Evolutionary conservation across 2,888 invertebrate species (phyloP).

Genomic region (Timema podura): DNA sequence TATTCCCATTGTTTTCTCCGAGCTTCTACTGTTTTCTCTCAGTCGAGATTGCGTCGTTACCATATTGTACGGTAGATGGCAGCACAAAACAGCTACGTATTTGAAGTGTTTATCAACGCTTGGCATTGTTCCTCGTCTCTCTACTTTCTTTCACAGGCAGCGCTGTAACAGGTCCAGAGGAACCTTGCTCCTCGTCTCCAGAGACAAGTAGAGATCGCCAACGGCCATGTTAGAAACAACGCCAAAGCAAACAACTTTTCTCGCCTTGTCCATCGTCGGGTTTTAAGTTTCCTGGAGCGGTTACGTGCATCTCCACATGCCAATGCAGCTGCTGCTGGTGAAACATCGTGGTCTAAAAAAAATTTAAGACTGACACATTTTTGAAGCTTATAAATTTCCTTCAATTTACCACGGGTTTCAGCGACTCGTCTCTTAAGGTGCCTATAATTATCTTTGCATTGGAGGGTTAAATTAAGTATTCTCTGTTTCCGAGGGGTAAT

Average conservation of each 20-base stretch:
- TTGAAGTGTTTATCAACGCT: too few relatives aligned
- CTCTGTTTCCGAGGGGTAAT: neutral
- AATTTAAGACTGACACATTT: neutral
- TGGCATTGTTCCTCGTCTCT: too few relatives aligned
- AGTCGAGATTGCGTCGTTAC: too few relatives aligned
- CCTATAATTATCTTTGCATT: neutral
- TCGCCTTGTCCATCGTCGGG: neutral
- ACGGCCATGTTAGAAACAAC: too few relatives aligned
- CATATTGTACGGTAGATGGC: too few relatives aligned
- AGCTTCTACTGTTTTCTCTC: too few relatives aligned
- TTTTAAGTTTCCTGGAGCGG: neutral
- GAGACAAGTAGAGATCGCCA: too few relatives aligned
- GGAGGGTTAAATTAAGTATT: neutral
- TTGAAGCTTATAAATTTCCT: neutral
- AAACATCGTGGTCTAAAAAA: neutral
- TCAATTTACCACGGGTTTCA: neutral
- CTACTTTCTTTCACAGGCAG: too few relatives aligned
- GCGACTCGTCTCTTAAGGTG: neutral
- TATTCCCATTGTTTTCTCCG: too few relatives aligned
- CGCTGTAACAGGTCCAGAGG: too few relatives aligned
- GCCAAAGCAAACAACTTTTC: neutral
- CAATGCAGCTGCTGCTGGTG: neutral
- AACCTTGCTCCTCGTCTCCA: too few relatives aligned
- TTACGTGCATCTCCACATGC: constrained; percentile 4
- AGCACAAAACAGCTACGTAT: too few relatives aligned